Base-by-base conservation (phyloP, 2,797 vertebrate genomes). In the Neopelma chrysocephalum region DNA sequence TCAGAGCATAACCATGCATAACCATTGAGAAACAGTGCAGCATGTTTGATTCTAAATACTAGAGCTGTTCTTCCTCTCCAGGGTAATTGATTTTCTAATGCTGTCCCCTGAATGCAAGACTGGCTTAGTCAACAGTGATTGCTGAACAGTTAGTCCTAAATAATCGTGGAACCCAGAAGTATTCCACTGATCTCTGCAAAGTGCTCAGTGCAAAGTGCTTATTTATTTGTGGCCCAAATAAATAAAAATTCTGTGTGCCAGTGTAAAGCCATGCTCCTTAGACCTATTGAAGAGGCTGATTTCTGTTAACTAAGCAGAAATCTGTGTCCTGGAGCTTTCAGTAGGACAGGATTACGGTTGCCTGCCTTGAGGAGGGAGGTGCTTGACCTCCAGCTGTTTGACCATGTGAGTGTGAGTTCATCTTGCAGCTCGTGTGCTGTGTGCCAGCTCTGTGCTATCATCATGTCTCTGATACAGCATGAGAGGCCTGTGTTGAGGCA, bases 361-460 rank as follows among this genome's bases (percentile, higher is more conserved):
- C n/a, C n/a, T 77, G n/a, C 18, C 29, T 47, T 57, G 20, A 19
- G n/a, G n/a, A 40, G 10, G 43, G 32, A 72, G 25, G 22, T 38
- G 14, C 61, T 84, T 79, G 62, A 21, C 51, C 26, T 85, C 31
- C 47, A 40, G 20, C 22, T 82, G 7, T 89, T 84, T 31, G 15
- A 23, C 6, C 0, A 3, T 7, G 5, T 57, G 36, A 18, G 6
- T 10, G 14, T 11, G 27, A 89, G 43, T 80, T 89, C 57, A 18
- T 32, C 4, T 2, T 43, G 31, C 21, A 72, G 7, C 18, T 91
- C 1, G 0, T 38, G 51, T 69, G 43, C 40, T 36, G 1, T 36
- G 42, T 93, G 72, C 34, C 48, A 64, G 15, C 77, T 69, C 50
- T 57, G 0, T 20, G 3, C 45, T 45, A 11, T 75, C 68, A 29